A percentile compares a stretch with the other conserved stretches of the same genome.
phyloP scores from a whole-genome alignment of 2,888 invertebrate species.

The Nephrocerus scutellatus region DNA sequence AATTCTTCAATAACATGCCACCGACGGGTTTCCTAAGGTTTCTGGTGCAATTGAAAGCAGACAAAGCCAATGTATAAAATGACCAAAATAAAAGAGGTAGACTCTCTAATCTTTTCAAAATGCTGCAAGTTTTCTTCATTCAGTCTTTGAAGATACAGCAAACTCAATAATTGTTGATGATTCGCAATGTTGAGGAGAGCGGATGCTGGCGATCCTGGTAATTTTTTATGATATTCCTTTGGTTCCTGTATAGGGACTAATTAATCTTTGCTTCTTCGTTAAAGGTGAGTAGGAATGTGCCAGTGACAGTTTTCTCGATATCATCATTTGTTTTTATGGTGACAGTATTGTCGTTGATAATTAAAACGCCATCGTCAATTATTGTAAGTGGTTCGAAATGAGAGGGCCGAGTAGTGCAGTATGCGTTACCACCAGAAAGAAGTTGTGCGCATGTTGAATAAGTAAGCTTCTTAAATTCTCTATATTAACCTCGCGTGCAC shows the following conservation, averaged over 20 bases:
- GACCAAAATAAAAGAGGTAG: not conserved
- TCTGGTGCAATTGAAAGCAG: not conserved
- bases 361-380: slow-evolving; percentile 13
- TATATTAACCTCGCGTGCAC: too few species aligned
- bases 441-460: slow-evolving; percentile 17
- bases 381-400: slow-evolving; percentile 15
- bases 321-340: slow-evolving; percentile 9
- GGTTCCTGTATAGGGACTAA: slow-evolving; percentile 13
- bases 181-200: slow-evolving; percentile 14
- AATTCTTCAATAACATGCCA: not conserved
- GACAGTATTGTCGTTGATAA: slow-evolving; percentile 14
- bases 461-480: slow-evolving; percentile 10
- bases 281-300: slow-evolving; percentile 17
- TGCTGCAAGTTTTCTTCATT: slow-evolving; percentile 12
- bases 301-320: slow-evolving; percentile 7
- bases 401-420: slow-evolving; percentile 13
- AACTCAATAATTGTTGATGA: slow-evolving; percentile 18
- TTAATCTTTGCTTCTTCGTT: slow-evolving; percentile 14
- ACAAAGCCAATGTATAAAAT: slow-evolving; percentile 6
- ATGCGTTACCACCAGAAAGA: slow-evolving; percentile 14
- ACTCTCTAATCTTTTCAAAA: slow-evolving; percentile 9
- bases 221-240: slow-evolving; percentile 12
- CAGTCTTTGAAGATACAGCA: slow-evolving; percentile 17
- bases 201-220: slow-evolving; percentile 7
- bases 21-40: not conserved